Base-by-base conservation (phyloP, 2,888 invertebrate genomes). In the Adineta ricciae region DNA sequence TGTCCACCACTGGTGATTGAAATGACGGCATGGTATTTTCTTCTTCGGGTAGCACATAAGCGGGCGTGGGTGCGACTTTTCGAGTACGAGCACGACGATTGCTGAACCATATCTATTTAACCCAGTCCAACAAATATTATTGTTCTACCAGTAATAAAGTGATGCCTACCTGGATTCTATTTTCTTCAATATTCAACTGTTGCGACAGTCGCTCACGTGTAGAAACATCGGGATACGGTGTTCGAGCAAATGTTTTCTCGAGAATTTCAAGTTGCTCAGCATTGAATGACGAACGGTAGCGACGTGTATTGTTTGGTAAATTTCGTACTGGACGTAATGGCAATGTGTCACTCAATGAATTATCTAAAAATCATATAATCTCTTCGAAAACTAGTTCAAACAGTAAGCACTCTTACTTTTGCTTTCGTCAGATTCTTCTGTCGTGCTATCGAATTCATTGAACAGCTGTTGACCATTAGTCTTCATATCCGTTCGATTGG, bases 211-310 rank as follows among this genome's bases (percentile, higher is more conserved):
- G 72, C 54, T 85, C 85, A 49, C 85, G 49, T 50, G 83, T 49
- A 7, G 38, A 64, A 52, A 73, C 85, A 41, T 85, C 85, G 7
- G 85, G 85, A 83, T 85, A 85, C 8, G 83, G 85, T 46, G 85
- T 85, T 49, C 83, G 83, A 2, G 73, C 24, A 73, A 85, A 85
- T 27, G 83, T 46, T 38, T 49, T 54, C 32, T 86, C 86, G 14
- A 86, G 83, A 21, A 82, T 52, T 46, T 82, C 84, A 11, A 86
- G 85, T 50, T 86, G 86, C 78, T 85, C 49, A 21, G 84, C 83
- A 54, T 78, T 85, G 27, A 86, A 86, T 14, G 86, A 84, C 11
- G 86, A 86, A 52, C 86, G 49, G 5, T 83, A 84, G 11, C 86
- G 83, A 32, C 86, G 52, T 64, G 64, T 0, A 86, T 73, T 84